Percentiles rank a stretch among this genome's conserved stretches.
Conservation (phyloP, 2,888 invertebrate genomes). For the Habroteleia sp. region DNA sequence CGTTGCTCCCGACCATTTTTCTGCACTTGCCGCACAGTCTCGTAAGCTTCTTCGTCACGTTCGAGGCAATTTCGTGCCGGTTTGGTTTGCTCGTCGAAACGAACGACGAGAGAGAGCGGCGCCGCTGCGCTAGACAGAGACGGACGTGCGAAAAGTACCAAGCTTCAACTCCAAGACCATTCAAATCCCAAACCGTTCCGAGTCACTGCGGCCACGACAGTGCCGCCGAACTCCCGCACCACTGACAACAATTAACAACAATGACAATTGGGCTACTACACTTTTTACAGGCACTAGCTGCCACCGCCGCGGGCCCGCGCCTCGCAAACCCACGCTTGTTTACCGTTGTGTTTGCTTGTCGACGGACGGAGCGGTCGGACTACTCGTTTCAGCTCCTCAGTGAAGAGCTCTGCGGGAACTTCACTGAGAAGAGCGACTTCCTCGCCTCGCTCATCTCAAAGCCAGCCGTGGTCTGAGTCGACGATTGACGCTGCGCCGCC, state of each 20-base stretch:
- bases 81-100: conserved; percentile 64
- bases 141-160: not conserved
- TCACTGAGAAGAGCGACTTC: conserved; percentile 68
- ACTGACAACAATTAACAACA: conserved; percentile 5
- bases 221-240: conserved; percentile 10
- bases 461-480: conserved; percentile 74
- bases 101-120: conserved; percentile 3
- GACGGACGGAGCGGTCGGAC: no score
- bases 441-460: conserved; percentile 71
- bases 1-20: conserved; percentile 92
- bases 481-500: conserved; percentile 66
- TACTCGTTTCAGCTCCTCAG: conserved; percentile 49
- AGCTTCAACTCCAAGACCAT: conserved; percentile 26
- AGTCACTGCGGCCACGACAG: no score
- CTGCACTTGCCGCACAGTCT: conserved; percentile 80
- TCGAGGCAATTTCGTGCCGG: conserved; percentile 72
- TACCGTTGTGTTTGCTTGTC: no score
- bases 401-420: conserved; percentile 68
- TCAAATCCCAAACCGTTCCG: not conserved
- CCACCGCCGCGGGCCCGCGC: conserved; percentile 6
- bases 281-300: conserved; percentile 15
- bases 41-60: conserved; percentile 74
- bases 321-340: no score
- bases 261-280: not conserved
- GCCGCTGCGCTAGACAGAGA: not conserved